Evolutionary conservation across 2,797 vertebrate genomes (phyloP), one percentile per base, ranked within the genome.

Genomic region (Sebastes matsubarae): DNA sequence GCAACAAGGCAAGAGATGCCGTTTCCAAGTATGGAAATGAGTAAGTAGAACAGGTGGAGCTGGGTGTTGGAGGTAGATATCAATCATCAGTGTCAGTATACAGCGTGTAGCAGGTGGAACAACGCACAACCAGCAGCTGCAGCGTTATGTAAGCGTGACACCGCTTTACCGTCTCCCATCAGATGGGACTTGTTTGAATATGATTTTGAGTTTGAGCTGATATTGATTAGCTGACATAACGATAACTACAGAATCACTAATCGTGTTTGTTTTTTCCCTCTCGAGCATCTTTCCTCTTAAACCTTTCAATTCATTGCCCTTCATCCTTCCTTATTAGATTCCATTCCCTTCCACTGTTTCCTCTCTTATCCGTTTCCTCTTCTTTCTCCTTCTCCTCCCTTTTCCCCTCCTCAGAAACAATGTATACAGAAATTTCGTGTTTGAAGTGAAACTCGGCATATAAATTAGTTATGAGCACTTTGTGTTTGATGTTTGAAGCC

Each of bases 381-480:
- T n/a, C 16, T 76, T 66, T 68, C 24, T 32, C 10, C 34, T 14
- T 67, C 46, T 9, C 50, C 58, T 60, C 64, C 50, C 34, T 64
- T 79, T 46, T 6, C 13, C 24, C 38, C n/a, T 34, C 32, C 24
- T 42, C 22, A 10, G 34, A 68, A 67, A 67, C 68, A 74, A 32
- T 68, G 34, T 57, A 30, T 25, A 75, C 50, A 75, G 83, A 69
- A 61, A 75, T 50, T 16, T 59, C 4, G 59, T 14, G 25, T 81
- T 79, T 84, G 67, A 75, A 74, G 66, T 55, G 70, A 72, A 68
- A 75, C 36, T 32, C 27, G 6, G 46, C 20, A 5, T 69, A 63
- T 75, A 72, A 85, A 82, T 82, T 25, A 65, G 60, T 81, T 72
- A 84, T 80, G 76, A 81, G 81, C 54, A 24, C 22, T 72, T 77